Conservation (phyloP, 2,797 vertebrate genomes). For the Clamator glandarius region DNA sequence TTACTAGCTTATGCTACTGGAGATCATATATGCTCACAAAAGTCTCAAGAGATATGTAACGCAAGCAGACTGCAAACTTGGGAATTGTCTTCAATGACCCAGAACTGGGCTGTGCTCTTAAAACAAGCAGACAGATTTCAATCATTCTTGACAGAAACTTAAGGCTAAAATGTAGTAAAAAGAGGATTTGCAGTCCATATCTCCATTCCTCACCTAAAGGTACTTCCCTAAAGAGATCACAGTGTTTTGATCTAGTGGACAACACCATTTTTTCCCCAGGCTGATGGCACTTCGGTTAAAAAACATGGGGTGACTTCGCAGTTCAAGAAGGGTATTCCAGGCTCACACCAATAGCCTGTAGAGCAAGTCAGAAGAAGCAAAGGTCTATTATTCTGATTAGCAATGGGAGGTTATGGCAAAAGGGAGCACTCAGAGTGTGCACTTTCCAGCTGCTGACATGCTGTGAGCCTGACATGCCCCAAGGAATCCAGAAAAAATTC, state of each 20-base stretch:
- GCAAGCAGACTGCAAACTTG: neutral
- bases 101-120: neutral
- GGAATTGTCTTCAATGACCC: neutral
- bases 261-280: neutral
- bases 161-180: neutral
- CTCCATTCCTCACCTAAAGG: neutral
- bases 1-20: neutral
- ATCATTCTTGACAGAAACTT: neutral
- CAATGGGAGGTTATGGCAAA: neutral
- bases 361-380: neutral
- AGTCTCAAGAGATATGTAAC: neutral
- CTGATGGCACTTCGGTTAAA: neutral
- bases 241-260: neutral
- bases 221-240: neutral
- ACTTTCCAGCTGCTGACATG: constrained; percentile 16
- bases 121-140: neutral
- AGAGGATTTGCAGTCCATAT: neutral
- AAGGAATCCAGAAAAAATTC: constrained; percentile 50
- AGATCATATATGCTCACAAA: neutral
- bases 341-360: neutral
- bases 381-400: neutral
- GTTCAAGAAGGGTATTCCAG: neutral
- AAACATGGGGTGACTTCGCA: neutral
- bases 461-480: neutral
- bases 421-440: neutral